phyloP scores from a whole-genome alignment of 2,888 invertebrate species.

The Leptinotarsa peninsularis region DNA sequence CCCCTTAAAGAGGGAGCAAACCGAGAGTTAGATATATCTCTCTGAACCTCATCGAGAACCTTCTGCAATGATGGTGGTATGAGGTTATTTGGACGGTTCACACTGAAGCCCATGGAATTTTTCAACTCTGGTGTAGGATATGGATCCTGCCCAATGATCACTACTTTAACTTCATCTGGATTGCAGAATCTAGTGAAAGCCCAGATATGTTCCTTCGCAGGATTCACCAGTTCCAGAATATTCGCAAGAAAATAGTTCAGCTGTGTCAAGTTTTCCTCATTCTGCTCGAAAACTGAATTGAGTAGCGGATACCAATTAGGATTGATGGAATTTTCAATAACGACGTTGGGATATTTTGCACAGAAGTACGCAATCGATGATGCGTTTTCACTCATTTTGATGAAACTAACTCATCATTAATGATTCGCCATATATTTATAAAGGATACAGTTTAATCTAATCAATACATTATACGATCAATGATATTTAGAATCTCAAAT shows the following conservation, averaged over 20 bases:
- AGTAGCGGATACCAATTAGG: slow-evolving; percentile 10
- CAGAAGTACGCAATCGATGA: not conserved
- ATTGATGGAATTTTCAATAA: slow-evolving; percentile 1
- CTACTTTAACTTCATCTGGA: slow-evolving; percentile 15
- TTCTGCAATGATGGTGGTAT: not conserved
- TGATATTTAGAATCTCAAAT: no score
- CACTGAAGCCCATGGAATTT: slow-evolving; percentile 6
- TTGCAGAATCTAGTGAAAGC: slow-evolving; percentile 17
- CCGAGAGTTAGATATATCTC: slow-evolving; percentile 13
- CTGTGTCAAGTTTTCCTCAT: not conserved
- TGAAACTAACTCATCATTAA: not conserved
- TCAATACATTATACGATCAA: no score
- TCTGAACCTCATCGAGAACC: slow-evolving; percentile 11
- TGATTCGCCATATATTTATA: no score
- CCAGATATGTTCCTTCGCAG: not conserved
- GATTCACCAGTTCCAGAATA: not conserved
- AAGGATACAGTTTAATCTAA: no score
- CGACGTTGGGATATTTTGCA: slow-evolving; percentile 10
- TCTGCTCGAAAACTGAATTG: not conserved
- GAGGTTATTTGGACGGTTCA: not conserved
- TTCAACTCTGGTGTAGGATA: not conserved
- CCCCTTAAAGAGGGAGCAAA: not conserved
- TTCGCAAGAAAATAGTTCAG: slow-evolving; percentile 2
- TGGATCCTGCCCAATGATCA: slow-evolving; percentile 25
- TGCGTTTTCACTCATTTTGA: not conserved